Evolutionary conservation across 64 coral and sea anemone species (phyloP).

Genomic region (Stylophora pistillata): DNA sequence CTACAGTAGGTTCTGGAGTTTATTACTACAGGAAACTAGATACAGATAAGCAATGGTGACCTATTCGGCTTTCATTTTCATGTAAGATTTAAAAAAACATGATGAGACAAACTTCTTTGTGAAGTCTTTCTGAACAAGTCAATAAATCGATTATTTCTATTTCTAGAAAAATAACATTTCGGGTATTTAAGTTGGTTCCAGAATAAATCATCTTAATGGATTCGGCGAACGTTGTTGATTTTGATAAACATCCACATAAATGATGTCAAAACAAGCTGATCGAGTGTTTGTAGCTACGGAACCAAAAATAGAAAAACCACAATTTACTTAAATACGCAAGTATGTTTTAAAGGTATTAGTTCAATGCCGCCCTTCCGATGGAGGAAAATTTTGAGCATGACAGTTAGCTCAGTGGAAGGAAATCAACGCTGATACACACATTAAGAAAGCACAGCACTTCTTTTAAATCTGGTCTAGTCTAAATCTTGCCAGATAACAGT

Average conservation of each 20-base stretch:
- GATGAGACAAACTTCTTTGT: background rate
- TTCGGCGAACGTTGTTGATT: conserved; percentile 21
- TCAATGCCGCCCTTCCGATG: background rate
- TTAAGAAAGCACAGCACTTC: background rate
- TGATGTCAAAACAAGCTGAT: conserved; percentile 17
- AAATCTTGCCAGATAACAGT: background rate
- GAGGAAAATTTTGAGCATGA: background rate
- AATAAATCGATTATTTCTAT: conserved; percentile 28
- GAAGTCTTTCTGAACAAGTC: background rate
- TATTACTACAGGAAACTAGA: background rate
- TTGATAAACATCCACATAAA: conserved; percentile 7
- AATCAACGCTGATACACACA: background rate
- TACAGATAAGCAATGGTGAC: background rate
- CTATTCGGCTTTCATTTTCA: too few relatives aligned
- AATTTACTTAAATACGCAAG: conserved; percentile 14
- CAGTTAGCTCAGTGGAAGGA: background rate
- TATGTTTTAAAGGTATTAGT: conserved; percentile 1
- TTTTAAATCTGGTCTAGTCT: conserved; percentile 3
- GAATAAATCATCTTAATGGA: background rate
- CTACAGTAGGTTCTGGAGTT: background rate
- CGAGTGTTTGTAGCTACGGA: background rate
- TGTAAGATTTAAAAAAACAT: too few relatives aligned
- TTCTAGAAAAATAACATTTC: conserved; percentile 28
- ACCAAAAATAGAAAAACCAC: background rate
- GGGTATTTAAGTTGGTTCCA: background rate